phyloP scores from a whole-genome alignment of 2,113 vertebrate genomes.

The Ceratotherium simum region DNA sequence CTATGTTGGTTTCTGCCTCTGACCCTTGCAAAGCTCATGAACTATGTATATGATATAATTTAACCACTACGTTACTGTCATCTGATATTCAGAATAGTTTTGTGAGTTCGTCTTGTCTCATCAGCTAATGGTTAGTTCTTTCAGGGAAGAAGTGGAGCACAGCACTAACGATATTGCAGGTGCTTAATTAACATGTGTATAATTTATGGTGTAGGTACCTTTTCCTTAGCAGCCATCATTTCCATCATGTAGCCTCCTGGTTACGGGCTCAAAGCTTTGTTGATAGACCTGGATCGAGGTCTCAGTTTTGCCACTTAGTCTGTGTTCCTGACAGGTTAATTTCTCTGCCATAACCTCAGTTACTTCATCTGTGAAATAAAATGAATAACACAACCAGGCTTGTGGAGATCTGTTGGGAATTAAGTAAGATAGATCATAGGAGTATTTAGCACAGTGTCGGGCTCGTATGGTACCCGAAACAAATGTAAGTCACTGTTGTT shows the following conservation, averaged over 20 bases:
- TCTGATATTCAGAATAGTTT: not conserved
- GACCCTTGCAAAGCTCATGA: not conserved
- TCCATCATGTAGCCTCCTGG: rapidly evolving
- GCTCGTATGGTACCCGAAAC: too few species aligned
- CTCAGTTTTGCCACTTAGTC: not conserved
- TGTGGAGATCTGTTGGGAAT: not conserved
- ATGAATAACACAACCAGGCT: not conserved
- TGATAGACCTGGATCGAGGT: not conserved
- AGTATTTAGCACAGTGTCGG: not conserved
- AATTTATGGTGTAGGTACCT: rapidly evolving
- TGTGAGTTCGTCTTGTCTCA: not conserved
- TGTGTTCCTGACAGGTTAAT: not conserved
- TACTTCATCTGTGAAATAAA: not conserved
- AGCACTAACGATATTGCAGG: rapidly evolving
- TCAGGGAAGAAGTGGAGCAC: not conserved
- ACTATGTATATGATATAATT: rapidly evolving
- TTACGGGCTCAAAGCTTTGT: not conserved
- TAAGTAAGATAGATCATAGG: not conserved
- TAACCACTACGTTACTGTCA: not conserved
- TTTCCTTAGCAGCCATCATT: not conserved
- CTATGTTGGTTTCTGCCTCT: not conserved
- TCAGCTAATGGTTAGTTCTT: not conserved
- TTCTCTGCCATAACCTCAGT: not conserved
- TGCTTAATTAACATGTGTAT: not conserved
- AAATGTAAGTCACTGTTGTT: not conserved